Base-by-base conservation (phyloP, 2,888 invertebrate genomes). In the Acanthococcus lagerstroemiae region DNA sequence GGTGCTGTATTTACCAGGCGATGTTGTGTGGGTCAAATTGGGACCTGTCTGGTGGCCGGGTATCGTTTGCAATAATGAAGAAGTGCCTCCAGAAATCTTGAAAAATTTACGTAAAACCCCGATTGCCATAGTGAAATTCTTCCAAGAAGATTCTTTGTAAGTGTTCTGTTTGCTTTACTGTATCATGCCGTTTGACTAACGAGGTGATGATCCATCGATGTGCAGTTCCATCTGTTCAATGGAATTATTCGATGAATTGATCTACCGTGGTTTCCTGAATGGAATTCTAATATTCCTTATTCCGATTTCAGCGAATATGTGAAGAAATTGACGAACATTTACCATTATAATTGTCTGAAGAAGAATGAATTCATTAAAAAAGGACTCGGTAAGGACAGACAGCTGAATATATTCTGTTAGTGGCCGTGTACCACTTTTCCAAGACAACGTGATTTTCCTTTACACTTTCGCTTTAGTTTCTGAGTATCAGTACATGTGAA, bases 11-110 rank as follows among this genome's bases (percentile, higher is more conserved):
- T 78, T 80, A 72, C 84, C 85, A 72, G 87, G 87, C 61, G 88
- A 90, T 73, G 80, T 90, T 72, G 90, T 90, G 69, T 91, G 90
- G 90, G 88, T 90, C 21, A 90, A 90, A 76, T 77, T 90, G 69
- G 85, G 87, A 45, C 80, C 83, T 46, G 84, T 83, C 73, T 91
- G 90, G 89, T 91, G 91, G 91, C 90, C 91, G 25, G 90, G 88
- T 12, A 86, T 87, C 76, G 88, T 90, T 68, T 81, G 83, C 54
- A 81, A 81, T 69, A 77, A 80, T 70, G 75, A 80, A 22, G 82
- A 82, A 63, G 77, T 88, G 66, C 85, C 87, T 24, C 82, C 84
- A 71, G 87, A 87, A 73, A 79, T 87, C 71, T 77, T 84, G 68
- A 76, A 78, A 55, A 82, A 84, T 65, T 81, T 85, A 73, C 80